Conservation (phyloP, 2,797 vertebrate genomes). For the Urosaurus nigricauda region DNA sequence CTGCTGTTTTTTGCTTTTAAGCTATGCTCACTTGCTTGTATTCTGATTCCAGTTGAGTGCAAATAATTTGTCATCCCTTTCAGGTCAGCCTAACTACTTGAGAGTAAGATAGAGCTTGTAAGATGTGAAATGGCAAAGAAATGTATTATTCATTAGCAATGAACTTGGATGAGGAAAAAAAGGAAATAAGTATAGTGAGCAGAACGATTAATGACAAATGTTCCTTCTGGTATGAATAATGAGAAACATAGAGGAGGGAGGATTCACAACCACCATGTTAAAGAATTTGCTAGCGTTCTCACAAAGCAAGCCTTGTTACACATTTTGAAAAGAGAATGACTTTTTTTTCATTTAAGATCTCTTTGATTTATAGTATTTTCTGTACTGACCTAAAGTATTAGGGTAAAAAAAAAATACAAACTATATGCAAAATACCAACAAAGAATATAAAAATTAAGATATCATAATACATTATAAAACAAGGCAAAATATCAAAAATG, state of each 20-base stretch:
- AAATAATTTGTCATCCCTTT: conserved; percentile 59
- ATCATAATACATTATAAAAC: conserved; percentile 10
- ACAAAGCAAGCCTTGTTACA: conserved; percentile 30
- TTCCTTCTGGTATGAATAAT: conserved; percentile 35
- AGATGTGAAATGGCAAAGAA: conserved; percentile 57
- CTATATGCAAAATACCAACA: neutral
- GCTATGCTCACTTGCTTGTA: conserved; percentile 44
- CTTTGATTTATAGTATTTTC: neutral
- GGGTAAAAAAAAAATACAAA: neutral
- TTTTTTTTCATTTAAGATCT: neutral
- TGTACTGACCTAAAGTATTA: neutral
- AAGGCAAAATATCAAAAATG: conserved; percentile 10
- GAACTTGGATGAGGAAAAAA: conserved; percentile 47
- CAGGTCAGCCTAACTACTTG: conserved; percentile 43
- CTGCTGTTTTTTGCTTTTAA: conserved; percentile 40
- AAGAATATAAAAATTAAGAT: conserved; percentile 25
- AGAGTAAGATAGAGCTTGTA: conserved; percentile 58
- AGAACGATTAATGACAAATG: conserved; percentile 54
- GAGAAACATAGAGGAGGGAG: conserved; percentile 27
- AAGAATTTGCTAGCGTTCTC: conserved; percentile 43
- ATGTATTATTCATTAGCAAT: conserved; percentile 60
- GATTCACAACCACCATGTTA: conserved; percentile 30
- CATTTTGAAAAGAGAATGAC: neutral
- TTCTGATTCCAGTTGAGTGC: conserved; percentile 49
- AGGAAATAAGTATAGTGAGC: conserved; percentile 39